These are phyloP conservation scores for Suricata suricatta DNA, from an alignment of 2,113 vertebrate genomes.

Conservation along the genomic window DNA sequence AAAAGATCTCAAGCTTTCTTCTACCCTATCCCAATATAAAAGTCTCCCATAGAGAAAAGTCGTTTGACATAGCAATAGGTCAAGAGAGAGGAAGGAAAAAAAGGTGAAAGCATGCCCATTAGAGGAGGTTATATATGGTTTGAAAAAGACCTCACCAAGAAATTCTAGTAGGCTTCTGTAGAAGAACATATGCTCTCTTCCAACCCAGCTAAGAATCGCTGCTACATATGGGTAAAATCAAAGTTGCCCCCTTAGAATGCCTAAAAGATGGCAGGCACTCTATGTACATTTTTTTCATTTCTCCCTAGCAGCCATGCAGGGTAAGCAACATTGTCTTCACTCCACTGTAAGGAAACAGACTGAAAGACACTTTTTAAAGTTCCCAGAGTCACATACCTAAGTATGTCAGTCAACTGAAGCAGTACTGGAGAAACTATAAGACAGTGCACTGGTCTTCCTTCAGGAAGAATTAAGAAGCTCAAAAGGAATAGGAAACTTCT, in stretches of 20 bases:
- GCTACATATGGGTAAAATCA: constrained; percentile 4
- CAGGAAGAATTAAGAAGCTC: neutral
- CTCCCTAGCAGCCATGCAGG: neutral
- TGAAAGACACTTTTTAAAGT: neutral
- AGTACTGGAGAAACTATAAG: neutral
- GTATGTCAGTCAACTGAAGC: neutral
- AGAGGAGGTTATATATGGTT: neutral
- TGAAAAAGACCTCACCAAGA: neutral
- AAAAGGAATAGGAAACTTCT: neutral
- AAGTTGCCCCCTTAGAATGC: neutral
- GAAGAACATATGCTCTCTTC: neutral
- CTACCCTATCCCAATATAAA: neutral
- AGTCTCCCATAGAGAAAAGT: neutral
- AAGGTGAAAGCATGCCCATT: neutral
- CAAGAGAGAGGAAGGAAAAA: neutral
- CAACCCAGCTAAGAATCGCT: neutral
- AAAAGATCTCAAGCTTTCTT: constrained; percentile 9
- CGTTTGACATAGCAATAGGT: neutral
- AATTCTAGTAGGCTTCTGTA: neutral
- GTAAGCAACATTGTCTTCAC: neutral
- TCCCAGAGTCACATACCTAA: neutral
- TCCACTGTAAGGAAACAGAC: neutral
- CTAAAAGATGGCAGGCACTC: neutral
- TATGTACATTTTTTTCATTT: constrained; percentile 22
- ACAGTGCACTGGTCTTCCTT: neutral